Evolutionary conservation across 1,140 invertebrate genomes (phyloP), one percentile per base, ranked within the genome.

Genomic region (Nephila pilipes): DNA sequence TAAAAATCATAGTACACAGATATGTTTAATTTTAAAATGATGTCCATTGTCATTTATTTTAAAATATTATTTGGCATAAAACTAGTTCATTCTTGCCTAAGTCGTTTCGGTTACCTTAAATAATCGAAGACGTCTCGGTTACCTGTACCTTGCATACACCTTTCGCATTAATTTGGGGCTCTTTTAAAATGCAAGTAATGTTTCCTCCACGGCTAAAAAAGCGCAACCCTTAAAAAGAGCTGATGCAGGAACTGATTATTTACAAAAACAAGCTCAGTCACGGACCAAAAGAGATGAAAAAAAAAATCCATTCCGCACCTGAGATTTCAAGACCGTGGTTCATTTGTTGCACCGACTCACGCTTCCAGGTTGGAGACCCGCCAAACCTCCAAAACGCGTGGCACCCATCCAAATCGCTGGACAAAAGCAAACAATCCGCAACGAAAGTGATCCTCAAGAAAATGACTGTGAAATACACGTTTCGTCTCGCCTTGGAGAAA

Each of bases 391-490:
- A 18, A 25, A 58, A 22, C 46, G 16, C 83, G 83, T 85, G 83
- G 83, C 46, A 16, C n/a, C 5, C 55, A 8, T 85, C 83, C 83
- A 85, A 85, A 60, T 36, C 55, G 83, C 55, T 32, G 83, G 83
- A 85, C 83, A 85, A 36, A 36, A 85, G 55, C 83, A 85, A 85
- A 85, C 83, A 85, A 85, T 54, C 54, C 83, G 25, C 25, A 32
- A 58, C 83, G 83, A 85, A 85, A 83, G 20, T 10, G 80, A 54
- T 83, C n/a, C 46, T 46, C 38, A 46, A 8, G 38, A 46, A 46
- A 46, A 46, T 46, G 54, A 85, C 83, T 29, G 54, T 58, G 83
- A 58, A 85, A 85, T 32, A 58, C 55, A 29, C 54, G 14, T 57
- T 85, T 20, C 55, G 46, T 85, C 83, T 57, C 83, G 20, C 83